phyloP scores from a whole-genome alignment of 2,113 vertebrate species.

The Cariama cristata region DNA sequence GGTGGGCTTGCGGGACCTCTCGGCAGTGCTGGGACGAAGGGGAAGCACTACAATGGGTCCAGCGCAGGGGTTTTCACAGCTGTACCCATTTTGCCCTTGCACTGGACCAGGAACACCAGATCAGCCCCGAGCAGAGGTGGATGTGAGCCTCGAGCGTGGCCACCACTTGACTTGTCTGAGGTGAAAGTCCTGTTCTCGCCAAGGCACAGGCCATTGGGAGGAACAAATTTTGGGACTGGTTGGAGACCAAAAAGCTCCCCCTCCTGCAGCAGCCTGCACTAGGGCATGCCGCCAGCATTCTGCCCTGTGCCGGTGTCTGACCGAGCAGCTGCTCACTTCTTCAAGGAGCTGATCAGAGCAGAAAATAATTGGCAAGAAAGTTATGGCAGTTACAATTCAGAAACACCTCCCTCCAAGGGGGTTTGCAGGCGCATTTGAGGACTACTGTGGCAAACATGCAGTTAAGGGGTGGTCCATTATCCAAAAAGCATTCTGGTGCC shows the following conservation, averaged over 20 bases:
- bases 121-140: fast-evolving
- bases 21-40: fast-evolving
- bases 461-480: not conserved
- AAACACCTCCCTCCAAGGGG: not conserved
- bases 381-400: not conserved
- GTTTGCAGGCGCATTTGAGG: fast-evolving
- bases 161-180: not conserved
- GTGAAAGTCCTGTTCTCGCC: not conserved
- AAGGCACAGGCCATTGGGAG: not conserved
- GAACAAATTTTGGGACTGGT: not conserved
- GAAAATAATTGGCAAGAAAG: not conserved
- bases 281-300: not conserved
- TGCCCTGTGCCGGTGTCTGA: fast-evolving
- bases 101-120: not conserved
- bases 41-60: fast-evolving
- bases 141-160: not conserved
- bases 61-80: fast-evolving
- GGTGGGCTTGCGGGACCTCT: not conserved
- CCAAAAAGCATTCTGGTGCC: not conserved
- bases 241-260: not conserved
- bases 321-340: not conserved
- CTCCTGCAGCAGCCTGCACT: not conserved
- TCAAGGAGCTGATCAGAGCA: not conserved
- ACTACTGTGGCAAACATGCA: not conserved
- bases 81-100: too few species aligned